Conservation (phyloP, 2,797 vertebrate species). For the Gymnodraco acuticeps region DNA sequence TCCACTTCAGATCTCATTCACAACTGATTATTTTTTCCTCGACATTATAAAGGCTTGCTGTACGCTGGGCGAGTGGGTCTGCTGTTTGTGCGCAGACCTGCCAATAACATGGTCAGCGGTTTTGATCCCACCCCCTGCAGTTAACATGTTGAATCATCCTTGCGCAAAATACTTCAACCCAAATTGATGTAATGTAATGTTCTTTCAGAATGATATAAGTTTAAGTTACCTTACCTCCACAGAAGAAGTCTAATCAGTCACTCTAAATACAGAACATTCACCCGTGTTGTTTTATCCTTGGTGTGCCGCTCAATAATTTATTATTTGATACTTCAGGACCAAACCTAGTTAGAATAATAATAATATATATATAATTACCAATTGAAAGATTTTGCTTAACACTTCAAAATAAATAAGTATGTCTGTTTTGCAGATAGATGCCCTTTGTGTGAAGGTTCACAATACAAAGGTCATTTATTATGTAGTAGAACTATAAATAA, state of each 20-base stretch:
- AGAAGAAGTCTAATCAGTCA: slow-evolving; percentile 6
- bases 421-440: background rate
- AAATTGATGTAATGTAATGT: too few species aligned
- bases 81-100: too few species aligned
- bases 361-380: background rate
- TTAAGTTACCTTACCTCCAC: background rate
- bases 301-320: background rate
- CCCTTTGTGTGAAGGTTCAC: background rate
- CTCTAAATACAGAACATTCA: slow-evolving; percentile 1
- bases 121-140: too few species aligned
- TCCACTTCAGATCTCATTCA: slow-evolving; percentile 18
- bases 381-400: background rate
- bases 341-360: background rate
- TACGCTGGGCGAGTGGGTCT: background rate
- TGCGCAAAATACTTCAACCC: too few species aligned
- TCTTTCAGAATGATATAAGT: background rate
- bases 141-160: too few species aligned
- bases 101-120: too few species aligned
- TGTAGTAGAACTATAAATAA: slow-evolving; percentile 49
- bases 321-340: background rate
- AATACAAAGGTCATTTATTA: slow-evolving; percentile 27
- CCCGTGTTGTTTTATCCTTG: background rate
- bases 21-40: background rate
- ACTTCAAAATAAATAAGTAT: background rate
- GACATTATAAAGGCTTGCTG: background rate